Base-by-base conservation (phyloP, 2,888 invertebrate genomes). In the Perithous albicinctus region DNA sequence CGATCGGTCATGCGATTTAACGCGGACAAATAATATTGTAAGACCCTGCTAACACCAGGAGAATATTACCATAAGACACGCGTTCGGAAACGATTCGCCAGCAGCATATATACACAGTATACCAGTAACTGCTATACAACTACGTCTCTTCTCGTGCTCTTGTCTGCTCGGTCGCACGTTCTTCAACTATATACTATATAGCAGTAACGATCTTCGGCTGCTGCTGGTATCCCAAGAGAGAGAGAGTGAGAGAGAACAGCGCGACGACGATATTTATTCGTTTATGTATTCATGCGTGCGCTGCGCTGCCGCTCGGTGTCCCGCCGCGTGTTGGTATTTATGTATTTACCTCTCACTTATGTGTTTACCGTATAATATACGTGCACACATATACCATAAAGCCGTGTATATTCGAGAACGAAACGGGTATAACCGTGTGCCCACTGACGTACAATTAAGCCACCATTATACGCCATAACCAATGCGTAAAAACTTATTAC, bases 11-110 rank as follows among this genome's bases (percentile, higher is more conserved):
- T 80, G 84, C 86, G 89, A 89, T 89, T 89, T 88, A 89, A 90
- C 86, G 87, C 87, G 86, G 87, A 88, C 89, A 89, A 89, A 89
- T 89, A 90, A 90, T 90, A 88, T 87, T 87, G 88, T 88, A 89
- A 89, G 87, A 86, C 84, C 61, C 86, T 89, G 88, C 88, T 89
- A 88, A 90, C 89, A 89, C 87, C 86, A 79, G 38, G 85, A n/a
- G 87, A 87, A 87, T 88, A 90, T 91, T 89, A 90, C 87, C 89
- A 90, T 90, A 90, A 90, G 89, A 90, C 88, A 90, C 87, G 88
- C 88, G 85, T 88, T 87, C 80, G 78, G 79, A 77, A 67, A 43
- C 70, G 70, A 78, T 78, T 78, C 54, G 35, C 41, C 20, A 29
- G 54, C n/a, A 26, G 41, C 51, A 56, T 43, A 26, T 29, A 56